These are phyloP conservation scores for Phyllotis vaccarum DNA, from an alignment of 2,797 vertebrate species.

Conservation along the genomic window DNA sequence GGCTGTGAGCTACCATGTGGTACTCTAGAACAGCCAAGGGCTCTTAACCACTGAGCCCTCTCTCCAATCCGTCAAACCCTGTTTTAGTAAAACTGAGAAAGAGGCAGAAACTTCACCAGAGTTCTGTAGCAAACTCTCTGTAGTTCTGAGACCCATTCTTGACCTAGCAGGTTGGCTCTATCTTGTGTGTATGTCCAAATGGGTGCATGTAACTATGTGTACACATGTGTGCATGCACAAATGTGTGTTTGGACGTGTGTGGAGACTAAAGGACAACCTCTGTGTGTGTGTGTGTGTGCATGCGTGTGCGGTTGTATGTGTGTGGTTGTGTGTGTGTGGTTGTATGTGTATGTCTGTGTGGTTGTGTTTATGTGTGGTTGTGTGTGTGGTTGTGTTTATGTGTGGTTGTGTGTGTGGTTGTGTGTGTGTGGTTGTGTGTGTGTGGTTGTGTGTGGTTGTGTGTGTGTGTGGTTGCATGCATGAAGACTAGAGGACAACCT, in stretches of 20 bases:
- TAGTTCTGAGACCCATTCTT: neutral
- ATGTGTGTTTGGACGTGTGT: too few species aligned
- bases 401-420: neutral
- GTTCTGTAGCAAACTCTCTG: slow-evolving; percentile 25
- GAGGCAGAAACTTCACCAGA: neutral
- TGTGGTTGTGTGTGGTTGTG: neutral
- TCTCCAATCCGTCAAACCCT: neutral
- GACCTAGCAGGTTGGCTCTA: neutral
- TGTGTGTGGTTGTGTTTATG: neutral
- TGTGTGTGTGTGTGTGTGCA: neutral
- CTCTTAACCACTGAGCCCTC: neutral
- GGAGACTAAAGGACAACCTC: too few species aligned
- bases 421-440: too few species aligned
- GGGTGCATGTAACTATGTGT: neutral
- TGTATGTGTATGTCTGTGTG: too few species aligned
- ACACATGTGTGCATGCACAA: too few species aligned
- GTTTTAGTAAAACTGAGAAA: neutral
- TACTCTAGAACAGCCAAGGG: neutral
- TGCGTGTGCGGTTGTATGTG: too few species aligned
- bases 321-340: too few species aligned
- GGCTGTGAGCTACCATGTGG: neutral
- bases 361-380: too few species aligned
- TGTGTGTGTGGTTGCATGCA: neutral
- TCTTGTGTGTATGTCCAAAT: neutral
- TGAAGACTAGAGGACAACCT: neutral